Evolutionary conservation across 1,140 invertebrate species (phyloP).

Genomic region (Diorhabda elongata): DNA sequence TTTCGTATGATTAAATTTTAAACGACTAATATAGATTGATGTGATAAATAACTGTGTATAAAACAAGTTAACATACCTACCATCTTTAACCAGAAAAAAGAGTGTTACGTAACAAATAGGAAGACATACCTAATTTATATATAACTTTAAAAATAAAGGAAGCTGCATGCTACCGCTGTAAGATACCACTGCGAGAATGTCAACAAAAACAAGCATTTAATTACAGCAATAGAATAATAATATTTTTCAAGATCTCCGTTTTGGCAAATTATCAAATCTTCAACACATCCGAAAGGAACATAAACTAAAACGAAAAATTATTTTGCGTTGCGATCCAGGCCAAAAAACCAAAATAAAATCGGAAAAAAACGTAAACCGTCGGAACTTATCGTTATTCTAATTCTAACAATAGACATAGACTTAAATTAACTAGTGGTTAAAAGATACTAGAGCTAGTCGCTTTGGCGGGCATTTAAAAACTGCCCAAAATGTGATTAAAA

Average conservation of each 20-base stretch:
- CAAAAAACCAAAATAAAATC: conserved; percentile 22
- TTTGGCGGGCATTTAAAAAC: conserved; percentile 11
- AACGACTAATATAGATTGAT: no score
- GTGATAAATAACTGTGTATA: no score
- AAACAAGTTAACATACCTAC: no score
- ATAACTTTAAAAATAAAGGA: neutral
- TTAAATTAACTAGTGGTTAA: conserved; percentile 34
- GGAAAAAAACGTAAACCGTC: neutral
- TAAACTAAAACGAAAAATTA: conserved; percentile 18
- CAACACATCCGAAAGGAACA: conserved; percentile 4
- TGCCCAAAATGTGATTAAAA: conserved; percentile 6
- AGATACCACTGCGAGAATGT: neutral
- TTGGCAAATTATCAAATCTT: conserved; percentile 3
- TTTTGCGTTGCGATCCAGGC: conserved; percentile 9
- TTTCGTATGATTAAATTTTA: no score
- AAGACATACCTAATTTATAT: conserved; percentile 1
- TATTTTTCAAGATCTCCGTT: neutral
- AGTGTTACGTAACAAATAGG: neutral
- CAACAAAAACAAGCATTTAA: conserved; percentile 1
- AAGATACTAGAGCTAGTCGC: conserved; percentile 22
- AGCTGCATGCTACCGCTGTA: neutral
- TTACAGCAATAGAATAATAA: neutral
- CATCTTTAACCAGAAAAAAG: no score
- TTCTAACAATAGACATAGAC: conserved; percentile 21
- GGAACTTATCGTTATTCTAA: neutral